phyloP scores from a whole-genome alignment of 2,797 vertebrate species.

The Chromis chromis region DNA sequence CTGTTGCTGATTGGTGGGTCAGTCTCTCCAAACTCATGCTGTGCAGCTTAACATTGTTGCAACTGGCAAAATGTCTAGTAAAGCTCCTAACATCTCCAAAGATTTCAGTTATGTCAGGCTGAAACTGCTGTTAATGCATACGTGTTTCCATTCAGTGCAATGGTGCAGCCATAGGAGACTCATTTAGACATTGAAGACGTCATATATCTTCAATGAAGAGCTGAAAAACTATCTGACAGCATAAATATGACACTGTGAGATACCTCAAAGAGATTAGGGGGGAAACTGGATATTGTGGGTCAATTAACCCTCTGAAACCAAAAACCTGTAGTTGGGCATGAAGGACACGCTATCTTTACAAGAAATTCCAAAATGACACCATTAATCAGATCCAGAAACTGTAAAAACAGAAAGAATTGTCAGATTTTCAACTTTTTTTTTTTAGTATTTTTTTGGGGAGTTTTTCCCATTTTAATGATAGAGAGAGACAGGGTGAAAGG shows the following conservation, averaged over 20 bases:
- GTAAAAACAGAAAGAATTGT: too few relatives aligned
- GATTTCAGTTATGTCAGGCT: not conserved
- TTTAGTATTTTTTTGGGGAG: too few relatives aligned
- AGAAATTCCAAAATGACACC: too few relatives aligned
- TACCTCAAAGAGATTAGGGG: not conserved
- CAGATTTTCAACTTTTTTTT: too few relatives aligned
- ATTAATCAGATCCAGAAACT: too few relatives aligned
- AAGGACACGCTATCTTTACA: too few relatives aligned
- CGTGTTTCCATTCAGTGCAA: not conserved
- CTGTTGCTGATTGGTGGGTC: not conserved
- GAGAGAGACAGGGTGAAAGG: too few relatives aligned
- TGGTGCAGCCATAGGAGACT: not conserved
- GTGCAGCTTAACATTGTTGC: not conserved
- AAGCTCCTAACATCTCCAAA: not conserved
- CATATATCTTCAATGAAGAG: not conserved
- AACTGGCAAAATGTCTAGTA: not conserved
- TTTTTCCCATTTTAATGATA: too few relatives aligned
- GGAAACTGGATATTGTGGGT: too few relatives aligned
- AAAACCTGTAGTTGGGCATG: too few relatives aligned
- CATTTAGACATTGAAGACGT: not conserved
- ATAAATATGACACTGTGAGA: not conserved
- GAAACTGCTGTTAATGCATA: not conserved
- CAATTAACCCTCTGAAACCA: too few relatives aligned
- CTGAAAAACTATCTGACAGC: not conserved
- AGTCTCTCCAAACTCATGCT: constrained; percentile 8